Conservation (phyloP, 2,797 vertebrate species). For the Scomberomorus guttatus region DNA sequence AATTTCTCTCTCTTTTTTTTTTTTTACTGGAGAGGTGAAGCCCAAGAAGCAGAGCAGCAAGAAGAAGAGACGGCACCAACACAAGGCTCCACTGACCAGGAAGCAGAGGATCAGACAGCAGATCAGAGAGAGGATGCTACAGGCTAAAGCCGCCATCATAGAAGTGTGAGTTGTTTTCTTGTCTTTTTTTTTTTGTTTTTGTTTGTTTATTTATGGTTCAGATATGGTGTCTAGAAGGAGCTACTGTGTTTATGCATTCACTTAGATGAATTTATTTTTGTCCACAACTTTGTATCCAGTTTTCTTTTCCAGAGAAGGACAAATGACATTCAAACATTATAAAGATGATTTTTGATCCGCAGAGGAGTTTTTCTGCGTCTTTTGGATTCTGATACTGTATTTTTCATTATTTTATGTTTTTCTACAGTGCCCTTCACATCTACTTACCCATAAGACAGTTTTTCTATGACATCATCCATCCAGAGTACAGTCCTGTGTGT, state of each 20-base stretch:
- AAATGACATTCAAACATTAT: no score
- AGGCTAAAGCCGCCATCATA: constrained; percentile 81
- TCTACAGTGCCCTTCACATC: constrained; percentile 82
- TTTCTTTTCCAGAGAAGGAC: no score
- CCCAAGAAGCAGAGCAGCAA: constrained; percentile 76
- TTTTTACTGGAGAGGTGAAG: constrained; percentile 72
- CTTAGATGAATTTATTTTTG: no score
- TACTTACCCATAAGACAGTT: constrained; percentile 87
- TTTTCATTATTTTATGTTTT: constrained; percentile 4
- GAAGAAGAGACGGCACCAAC: constrained; percentile 77
- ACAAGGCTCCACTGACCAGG: constrained; percentile 74
- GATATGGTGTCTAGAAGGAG: not conserved
- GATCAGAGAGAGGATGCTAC: constrained; percentile 81
- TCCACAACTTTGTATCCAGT: no score
- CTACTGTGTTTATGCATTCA: not conserved
- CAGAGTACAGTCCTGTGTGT: constrained; percentile 86
- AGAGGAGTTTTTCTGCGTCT: not conserved
- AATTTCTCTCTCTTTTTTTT: constrained; percentile 24
- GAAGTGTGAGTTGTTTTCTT: constrained; percentile 80
- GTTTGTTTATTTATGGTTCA: not conserved
- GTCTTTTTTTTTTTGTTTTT: not conserved
- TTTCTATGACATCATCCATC: constrained; percentile 90
- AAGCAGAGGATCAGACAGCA: constrained; percentile 82
- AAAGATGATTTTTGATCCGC: no score
- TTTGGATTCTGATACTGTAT: not conserved